Conservation (phyloP, 2,113 vertebrate genomes). For the Naja naja region DNA sequence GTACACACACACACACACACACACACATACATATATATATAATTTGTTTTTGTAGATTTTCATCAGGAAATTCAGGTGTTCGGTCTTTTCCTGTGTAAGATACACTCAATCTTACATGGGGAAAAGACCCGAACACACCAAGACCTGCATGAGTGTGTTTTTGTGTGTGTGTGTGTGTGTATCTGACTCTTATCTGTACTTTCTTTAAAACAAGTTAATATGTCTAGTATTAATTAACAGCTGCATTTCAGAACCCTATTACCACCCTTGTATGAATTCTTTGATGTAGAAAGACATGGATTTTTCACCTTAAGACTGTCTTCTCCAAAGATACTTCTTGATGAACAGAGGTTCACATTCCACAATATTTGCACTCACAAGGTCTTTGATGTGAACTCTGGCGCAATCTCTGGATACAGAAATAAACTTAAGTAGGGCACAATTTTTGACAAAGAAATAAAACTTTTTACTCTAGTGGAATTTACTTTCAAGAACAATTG, state of each 20-base stretch:
- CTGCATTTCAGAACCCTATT: constrained; percentile 51
- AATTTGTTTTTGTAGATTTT: too few species aligned
- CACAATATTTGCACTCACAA: neutral
- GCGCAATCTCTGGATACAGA: neutral
- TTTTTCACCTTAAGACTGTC: neutral
- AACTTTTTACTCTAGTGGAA: neutral
- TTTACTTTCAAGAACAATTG: neutral
- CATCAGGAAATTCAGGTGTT: too few species aligned
- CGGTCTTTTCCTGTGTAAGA: too few species aligned
- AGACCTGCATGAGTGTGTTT: too few species aligned
- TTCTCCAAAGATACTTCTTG: neutral
- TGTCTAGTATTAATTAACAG: constrained; percentile 57
- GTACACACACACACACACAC: too few species aligned
- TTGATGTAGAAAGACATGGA: constrained; percentile 32
- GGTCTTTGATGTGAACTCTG: neutral
- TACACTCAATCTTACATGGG: too few species aligned
- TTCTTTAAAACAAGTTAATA: constrained; percentile 55
- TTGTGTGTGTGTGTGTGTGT: too few species aligned
- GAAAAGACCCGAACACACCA: too few species aligned
- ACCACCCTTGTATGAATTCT: constrained; percentile 36
- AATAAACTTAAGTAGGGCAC: neutral
- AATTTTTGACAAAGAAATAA: neutral
- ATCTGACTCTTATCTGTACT: constrained; percentile 35
- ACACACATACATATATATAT: too few species aligned
- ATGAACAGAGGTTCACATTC: neutral